These are phyloP conservation scores for Chorisops tibialis DNA, from an alignment of 2,888 invertebrate genomes.

Conservation along the genomic window DNA sequence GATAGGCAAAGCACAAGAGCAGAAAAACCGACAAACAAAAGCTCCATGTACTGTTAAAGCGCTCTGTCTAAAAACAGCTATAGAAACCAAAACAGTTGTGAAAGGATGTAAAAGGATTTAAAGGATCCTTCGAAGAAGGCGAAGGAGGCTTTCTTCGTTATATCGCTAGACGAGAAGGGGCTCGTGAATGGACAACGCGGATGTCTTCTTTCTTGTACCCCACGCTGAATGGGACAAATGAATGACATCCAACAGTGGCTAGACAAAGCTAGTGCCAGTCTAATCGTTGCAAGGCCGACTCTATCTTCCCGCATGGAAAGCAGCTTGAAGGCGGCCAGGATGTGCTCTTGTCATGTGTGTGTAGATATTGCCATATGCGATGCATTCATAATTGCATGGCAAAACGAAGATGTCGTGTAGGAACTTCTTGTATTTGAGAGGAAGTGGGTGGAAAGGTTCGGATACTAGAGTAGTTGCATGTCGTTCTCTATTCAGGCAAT, in stretches of 20 bases:
- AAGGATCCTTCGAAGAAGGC: neutral
- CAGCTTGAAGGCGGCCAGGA: slow-evolving; percentile 4
- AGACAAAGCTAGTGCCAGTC: neutral
- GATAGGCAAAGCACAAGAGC: neutral
- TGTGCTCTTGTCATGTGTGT: neutral
- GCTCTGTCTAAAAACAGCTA: neutral
- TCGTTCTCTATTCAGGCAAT: neutral
- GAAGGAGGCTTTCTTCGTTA: neutral
- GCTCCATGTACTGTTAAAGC: neutral
- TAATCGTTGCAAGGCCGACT: slow-evolving; percentile 18
- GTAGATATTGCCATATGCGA: neutral
- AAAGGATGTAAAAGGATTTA: slow-evolving; percentile 6
- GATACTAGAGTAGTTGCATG: neutral
- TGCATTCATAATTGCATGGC: too few species aligned
- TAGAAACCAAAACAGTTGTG: neutral
- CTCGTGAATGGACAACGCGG: neutral
- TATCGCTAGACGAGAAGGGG: neutral
- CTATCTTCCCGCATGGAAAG: neutral
- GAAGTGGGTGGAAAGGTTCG: slow-evolving; percentile 12
- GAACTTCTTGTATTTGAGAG: neutral
- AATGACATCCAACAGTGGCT: neutral
- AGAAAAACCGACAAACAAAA: neutral
- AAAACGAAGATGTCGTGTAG: neutral
- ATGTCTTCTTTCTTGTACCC: neutral
- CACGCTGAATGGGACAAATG: neutral